Conservation (phyloP, 2,888 invertebrate genomes). For the Escarpia spicata region DNA sequence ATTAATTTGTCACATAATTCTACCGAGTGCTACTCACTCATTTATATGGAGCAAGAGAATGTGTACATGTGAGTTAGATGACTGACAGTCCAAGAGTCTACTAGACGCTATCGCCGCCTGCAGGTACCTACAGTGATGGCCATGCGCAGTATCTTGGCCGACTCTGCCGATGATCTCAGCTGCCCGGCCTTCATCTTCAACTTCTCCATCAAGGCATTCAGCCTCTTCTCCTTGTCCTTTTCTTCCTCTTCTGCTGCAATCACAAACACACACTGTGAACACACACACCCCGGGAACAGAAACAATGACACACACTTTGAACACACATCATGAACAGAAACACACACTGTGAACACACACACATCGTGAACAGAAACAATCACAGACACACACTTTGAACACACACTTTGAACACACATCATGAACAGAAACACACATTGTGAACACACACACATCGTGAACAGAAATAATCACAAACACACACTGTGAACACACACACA, state of each 20-base stretch:
- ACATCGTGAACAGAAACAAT: background rate
- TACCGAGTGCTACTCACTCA: no score
- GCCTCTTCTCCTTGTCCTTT: slow-evolving; percentile 47
- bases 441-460: no score
- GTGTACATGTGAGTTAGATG: no score
- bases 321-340: no score
- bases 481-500: background rate
- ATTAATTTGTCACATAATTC: no score
- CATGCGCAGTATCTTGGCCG: slow-evolving; percentile 87
- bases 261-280: background rate
- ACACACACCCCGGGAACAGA: no score
- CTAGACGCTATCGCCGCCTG: background rate
- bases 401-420: background rate
- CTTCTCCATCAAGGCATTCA: slow-evolving; percentile 91
- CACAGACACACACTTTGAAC: background rate
- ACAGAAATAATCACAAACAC: background rate
- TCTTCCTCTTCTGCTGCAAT: slow-evolving; percentile 24
- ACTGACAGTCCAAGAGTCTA: no score
- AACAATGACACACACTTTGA: background rate
- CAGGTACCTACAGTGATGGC: slow-evolving; percentile 73
- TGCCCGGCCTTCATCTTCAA: slow-evolving; percentile 81
- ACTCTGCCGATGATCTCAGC: slow-evolving; percentile 84
- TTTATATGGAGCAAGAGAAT: no score
- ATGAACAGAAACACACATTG: no score
- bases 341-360: no score